Evolutionary conservation across 1,140 invertebrate genomes (phyloP), one percentile per base, ranked within the genome.

Genomic region (Drosophila auraria): DNA sequence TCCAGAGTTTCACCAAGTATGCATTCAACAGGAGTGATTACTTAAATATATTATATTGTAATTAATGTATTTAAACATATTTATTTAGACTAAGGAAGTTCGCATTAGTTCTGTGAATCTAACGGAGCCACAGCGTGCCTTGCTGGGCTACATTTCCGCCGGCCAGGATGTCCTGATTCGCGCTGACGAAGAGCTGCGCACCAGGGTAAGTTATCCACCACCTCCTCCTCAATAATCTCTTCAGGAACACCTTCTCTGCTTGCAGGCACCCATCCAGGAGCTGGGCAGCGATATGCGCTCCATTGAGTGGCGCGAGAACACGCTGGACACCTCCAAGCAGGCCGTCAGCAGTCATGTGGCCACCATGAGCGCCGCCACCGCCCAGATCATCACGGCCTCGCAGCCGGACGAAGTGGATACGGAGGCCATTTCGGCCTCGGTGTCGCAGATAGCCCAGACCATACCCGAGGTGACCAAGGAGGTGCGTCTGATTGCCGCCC

Each of bases 281-380:
- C 94, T 98, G 36, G 98, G 98, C 23, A 96, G 94, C 17, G 98
- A 98, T 93, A 94, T 97, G 50, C 96, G 96, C 2, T 97, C 97
- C 1, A 94, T 97, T 74, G 96, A 97, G 94, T 99, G 98, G 98
- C 98, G 97, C 93, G 97, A 98, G 90, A 97, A 97, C 54, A 97
- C 97, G 5, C 94, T 99, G 91, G 99, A 99, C 93, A 97, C 98
- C 14, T 98, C 98, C 91, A 98, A 98, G 91, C 98, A 99, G 93
- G 98, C 97, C 83, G 97, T 99, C 20, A 97, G 97, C 40, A 98
- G 97, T 40, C 98, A 99, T 93, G 97, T 99, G 81, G 99, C 98
- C 12, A 98, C 98, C 38, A 99, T 99, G 98, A 99, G 98, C 94
- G 99, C 98, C 1, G 99, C 99, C 44, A 99, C 99, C 0, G 99